Evolutionary conservation across 2,113 vertebrate genomes (phyloP), one percentile per base, ranked within the genome.

Genomic region (Clarias batrachus): DNA sequence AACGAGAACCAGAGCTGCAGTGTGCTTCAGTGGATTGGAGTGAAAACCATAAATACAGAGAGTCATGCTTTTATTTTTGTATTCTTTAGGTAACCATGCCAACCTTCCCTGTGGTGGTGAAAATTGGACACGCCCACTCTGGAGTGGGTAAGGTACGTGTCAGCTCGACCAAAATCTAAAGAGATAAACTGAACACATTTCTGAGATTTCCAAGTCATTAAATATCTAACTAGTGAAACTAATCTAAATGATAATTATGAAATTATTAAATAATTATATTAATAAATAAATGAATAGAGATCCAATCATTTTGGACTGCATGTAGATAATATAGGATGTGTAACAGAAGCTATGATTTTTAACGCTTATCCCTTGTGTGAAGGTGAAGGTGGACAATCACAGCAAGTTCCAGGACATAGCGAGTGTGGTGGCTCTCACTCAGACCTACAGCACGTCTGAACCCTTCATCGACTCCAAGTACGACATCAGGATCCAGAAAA

Each of bases 391-490:
- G 90, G 98, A 99, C 92, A 99, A 99, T 91, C 96, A 97, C 90
- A 97, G 97, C 83, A 97, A 99, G 94, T 99, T 99, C 95, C 97
- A 99, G 94, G 98, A 99, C 93, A 98, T 99, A 89, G 98, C 97
- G 41, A 99, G 98, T 68, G 97, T 99, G 92, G 98, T 99, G 89
- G 98, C 98, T 70, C 97, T 99, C 90, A 99, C 98, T 82, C 97
- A 99, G 93, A 98, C 98, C 85, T 99, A 99, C 90, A 97, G 97
- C 89, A 99, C 97, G 56, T 97, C 97, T 9, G 98, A 99, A 90
- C 97, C 98, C 77, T 99, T 97, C 93, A 93, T 99, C 88, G 97
- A 99, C 2, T 97, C 98, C 93, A 99, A 99, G 91, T 99, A 99
- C 14, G 98, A 99, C 95, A 98, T 99, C 93, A 95, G 97, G 92